Percentiles rank a stretch among this genome's conserved stretches.
Conservation (phyloP, 2,113 vertebrate genomes). For the Columbina picui region DNA sequence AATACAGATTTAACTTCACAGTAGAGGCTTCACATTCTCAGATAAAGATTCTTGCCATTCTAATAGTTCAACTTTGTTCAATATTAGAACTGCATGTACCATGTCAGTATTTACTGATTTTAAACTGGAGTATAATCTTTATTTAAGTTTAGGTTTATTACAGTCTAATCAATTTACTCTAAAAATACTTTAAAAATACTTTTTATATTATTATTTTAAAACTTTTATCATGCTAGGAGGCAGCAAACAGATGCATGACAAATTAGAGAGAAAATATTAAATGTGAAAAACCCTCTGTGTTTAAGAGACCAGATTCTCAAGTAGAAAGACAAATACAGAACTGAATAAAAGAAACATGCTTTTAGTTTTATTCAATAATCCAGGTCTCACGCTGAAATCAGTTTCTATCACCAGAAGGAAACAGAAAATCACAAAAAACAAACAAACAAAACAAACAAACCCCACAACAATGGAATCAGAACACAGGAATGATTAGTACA, state of each 20-base stretch:
- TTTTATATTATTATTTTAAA: not conserved
- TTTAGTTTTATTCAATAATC: not conserved
- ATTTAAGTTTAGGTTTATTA: not conserved
- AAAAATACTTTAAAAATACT: not conserved
- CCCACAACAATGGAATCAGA: not conserved
- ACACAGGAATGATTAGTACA: not conserved
- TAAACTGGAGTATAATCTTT: not conserved
- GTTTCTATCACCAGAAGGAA: not conserved
- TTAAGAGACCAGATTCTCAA: not conserved
- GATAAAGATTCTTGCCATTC: not conserved
- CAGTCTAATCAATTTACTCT: not conserved
- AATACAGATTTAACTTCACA: not conserved
- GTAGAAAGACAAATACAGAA: not conserved
- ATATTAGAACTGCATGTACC: not conserved
- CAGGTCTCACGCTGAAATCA: not conserved
- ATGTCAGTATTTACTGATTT: not conserved
- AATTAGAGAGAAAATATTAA: not conserved
- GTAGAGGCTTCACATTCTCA: not conserved
- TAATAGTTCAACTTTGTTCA: not conserved
- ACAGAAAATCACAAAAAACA: not conserved
- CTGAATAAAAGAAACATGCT: not conserved
- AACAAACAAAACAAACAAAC: not conserved
- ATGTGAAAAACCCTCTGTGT: not conserved
- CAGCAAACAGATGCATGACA: not conserved
- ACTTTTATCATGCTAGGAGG: not conserved